Conservation (phyloP, 2,888 invertebrate species). For the Carabus problematicus region DNA sequence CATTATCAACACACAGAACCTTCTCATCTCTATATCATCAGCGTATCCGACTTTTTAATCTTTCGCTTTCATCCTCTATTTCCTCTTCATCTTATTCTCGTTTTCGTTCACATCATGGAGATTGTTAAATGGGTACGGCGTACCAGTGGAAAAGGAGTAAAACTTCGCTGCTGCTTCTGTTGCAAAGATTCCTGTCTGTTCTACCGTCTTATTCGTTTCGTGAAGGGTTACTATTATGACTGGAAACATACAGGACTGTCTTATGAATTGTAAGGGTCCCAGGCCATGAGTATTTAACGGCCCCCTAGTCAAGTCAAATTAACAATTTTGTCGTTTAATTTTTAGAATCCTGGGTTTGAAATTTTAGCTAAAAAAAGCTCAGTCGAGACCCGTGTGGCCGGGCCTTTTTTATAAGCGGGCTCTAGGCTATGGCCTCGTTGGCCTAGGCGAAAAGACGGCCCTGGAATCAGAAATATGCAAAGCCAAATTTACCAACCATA, state of each 20-base stretch:
- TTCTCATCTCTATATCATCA: slow-evolving; percentile 35
- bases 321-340: too few species aligned
- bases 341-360: too few species aligned
- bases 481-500: slow-evolving; percentile 24
- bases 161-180: not conserved
- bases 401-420: too few species aligned
- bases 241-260: too few species aligned
- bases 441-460: too few species aligned
- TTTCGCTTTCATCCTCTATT: slow-evolving; percentile 38
- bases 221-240: slow-evolving; percentile 21
- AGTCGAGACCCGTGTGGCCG: too few species aligned
- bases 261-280: too few species aligned
- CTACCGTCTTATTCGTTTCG: slow-evolving; percentile 1
- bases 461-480: slow-evolving; percentile 40
- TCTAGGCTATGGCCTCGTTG: too few species aligned
- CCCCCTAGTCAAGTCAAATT: too few species aligned
- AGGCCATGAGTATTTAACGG: too few species aligned
- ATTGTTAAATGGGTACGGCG: slow-evolving; percentile 14
- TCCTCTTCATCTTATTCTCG: slow-evolving; percentile 35
- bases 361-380: too few species aligned
- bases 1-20: slow-evolving; percentile 30
- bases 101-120: slow-evolving; percentile 36
- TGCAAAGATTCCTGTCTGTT: not conserved
- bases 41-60: slow-evolving; percentile 35
- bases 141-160: slow-evolving; percentile 6